Conservation (phyloP, 1,140 invertebrate species). For the Chymomyza costata region DNA sequence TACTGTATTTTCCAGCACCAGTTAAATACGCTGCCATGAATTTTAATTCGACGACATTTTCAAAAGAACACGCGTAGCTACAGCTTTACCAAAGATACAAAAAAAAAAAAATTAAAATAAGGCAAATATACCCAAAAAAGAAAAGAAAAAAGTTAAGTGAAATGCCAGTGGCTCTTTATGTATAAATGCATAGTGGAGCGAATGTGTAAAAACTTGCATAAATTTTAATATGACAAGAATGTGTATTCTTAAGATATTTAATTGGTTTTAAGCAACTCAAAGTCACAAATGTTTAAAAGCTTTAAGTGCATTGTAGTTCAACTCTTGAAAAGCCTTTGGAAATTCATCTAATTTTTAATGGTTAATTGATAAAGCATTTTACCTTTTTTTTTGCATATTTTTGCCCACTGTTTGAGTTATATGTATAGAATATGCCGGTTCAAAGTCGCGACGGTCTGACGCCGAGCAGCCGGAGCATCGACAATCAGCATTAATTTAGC, state of each 20-base stretch:
- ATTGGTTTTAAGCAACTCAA: too few species aligned
- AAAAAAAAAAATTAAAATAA: conserved; percentile 4
- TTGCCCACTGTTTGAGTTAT: too few species aligned
- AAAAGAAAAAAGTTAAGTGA: conserved; percentile 51
- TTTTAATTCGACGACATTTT: conserved; percentile 71
- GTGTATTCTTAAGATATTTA: background rate
- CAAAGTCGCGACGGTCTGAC: conserved; percentile 46
- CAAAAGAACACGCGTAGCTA: conserved; percentile 57
- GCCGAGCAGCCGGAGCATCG: conserved; percentile 47
- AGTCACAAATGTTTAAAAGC: too few species aligned
- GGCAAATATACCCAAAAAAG: conserved; percentile 12
- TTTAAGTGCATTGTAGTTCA: too few species aligned
- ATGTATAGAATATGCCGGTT: too few species aligned
- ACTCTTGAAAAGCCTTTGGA: too few species aligned
- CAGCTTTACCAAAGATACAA: conserved; percentile 26
- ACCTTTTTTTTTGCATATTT: too few species aligned
- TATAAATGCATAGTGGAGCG: conserved; percentile 19
- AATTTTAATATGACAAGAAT: background rate
- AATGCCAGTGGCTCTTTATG: conserved; percentile 15
- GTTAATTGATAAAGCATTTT: too few species aligned
- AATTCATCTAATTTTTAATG: background rate
- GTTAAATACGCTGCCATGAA: conserved; percentile 69
- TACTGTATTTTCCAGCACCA: conserved; percentile 44
- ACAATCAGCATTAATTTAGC: conserved; percentile 74
- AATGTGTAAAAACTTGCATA: background rate